Evolutionary conservation across 2,113 vertebrate species (phyloP).

Genomic region (Sceloporus tristichus): DNA sequence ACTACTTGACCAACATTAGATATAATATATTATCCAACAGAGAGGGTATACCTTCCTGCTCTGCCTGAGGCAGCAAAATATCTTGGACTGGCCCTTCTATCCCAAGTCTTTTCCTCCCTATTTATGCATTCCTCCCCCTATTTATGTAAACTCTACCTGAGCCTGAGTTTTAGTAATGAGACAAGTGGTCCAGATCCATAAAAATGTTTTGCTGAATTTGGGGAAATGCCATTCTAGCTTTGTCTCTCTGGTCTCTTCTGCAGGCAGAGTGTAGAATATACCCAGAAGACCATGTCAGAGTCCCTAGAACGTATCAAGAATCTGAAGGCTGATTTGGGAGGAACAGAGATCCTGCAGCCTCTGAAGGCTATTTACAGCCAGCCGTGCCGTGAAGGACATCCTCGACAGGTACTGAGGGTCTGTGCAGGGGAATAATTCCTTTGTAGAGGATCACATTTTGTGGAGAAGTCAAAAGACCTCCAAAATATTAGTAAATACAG

Average conservation of each 20-base stretch:
- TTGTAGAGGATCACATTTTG: neutral
- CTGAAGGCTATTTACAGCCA: slow-evolving; percentile 80
- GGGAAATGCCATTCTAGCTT: neutral
- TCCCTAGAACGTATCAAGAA: slow-evolving; percentile 76
- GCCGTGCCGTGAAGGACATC: slow-evolving; percentile 71
- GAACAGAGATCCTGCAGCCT: slow-evolving; percentile 83
- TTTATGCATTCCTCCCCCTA: too few relatives aligned
- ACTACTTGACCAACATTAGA: too few relatives aligned
- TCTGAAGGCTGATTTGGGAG: slow-evolving; percentile 78
- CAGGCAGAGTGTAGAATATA: slow-evolving; percentile 86
- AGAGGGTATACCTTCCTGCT: too few relatives aligned
- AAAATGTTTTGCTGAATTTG: neutral
- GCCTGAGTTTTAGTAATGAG: too few relatives aligned
- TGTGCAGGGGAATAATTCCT: too few relatives aligned
- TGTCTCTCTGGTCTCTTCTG: neutral
- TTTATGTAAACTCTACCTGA: too few relatives aligned
- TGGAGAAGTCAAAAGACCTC: neutral
- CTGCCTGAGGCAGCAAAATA: too few relatives aligned
- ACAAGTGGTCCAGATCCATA: too few relatives aligned
- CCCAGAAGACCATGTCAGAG: slow-evolving; percentile 78
- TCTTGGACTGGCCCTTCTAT: too few relatives aligned
- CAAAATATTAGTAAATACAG: neutral
- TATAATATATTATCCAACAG: too few relatives aligned
- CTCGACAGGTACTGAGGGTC: slow-evolving; percentile 78
- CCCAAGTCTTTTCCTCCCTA: too few relatives aligned